Evolutionary conservation across 2,888 invertebrate genomes (phyloP), one percentile per base, ranked within the genome.

Genomic region (Brachyptera putata): DNA sequence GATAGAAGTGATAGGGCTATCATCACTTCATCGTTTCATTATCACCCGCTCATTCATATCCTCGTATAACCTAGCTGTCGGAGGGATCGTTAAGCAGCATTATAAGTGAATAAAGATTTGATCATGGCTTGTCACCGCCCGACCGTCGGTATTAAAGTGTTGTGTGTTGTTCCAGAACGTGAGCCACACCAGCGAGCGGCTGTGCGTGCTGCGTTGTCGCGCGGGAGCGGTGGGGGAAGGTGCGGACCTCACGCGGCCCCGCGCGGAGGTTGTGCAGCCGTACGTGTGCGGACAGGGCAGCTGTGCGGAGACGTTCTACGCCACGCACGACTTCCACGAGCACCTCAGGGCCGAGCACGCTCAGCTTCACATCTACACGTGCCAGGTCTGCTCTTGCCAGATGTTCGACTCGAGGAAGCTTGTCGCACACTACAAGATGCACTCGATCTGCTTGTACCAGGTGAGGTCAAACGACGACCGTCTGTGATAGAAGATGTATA

Each of bases 401-500:
- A 41, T 36, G 4, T 48, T 62, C 49, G 61, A 63, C 26, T 59
- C 66, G 26, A 43, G 58, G 14, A 43, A 48, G 1, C 58, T 66
- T 22, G 22, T 66, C 16, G 57, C 56, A 71, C 79, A 79, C 66
- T 76, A 78, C 64, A 72, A 73, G 18, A 48, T 62, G 3, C 80
- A 80, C 58, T 70, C 72, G 1, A 73, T 77, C 49, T 72, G 71
- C 56, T 73, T 73, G 21, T 79, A 74, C 61, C 78, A 80, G 62
- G n/a, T n/a, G n/a, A n/a, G n/a, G n/a, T n/a, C n/a, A n/a, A n/a
- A n/a, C n/a, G n/a, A n/a, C n/a, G n/a, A n/a, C n/a, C n/a, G n/a
- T n/a, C n/a, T n/a, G n/a, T n/a, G n/a, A n/a, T n/a, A n/a, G n/a
- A n/a, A n/a, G n/a, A n/a, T n/a, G n/a, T n/a, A n/a, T n/a, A n/a